Percentiles rank a stretch among this genome's conserved stretches.
Conservation (phyloP, 2,888 invertebrate genomes). For the Erebia aethiops region DNA sequence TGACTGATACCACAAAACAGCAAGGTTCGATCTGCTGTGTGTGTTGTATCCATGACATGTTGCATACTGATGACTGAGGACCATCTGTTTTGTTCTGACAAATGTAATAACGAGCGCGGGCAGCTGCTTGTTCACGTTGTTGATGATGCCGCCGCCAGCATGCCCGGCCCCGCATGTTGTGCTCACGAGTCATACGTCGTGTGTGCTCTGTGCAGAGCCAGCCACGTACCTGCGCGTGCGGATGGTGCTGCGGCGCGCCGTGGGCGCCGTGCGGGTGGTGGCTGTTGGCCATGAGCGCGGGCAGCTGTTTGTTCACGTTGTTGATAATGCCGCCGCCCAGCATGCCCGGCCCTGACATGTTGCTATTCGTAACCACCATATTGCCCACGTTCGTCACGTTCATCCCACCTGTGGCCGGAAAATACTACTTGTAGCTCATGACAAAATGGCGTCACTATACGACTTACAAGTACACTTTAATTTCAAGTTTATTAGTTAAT, state of each 20-base stretch:
- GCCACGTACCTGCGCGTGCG: slow-evolving; percentile 73
- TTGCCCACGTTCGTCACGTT: slow-evolving; percentile 85
- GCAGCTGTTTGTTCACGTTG: slow-evolving; percentile 89
- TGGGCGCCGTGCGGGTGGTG: slow-evolving; percentile 80
- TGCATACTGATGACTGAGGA: too few species aligned
- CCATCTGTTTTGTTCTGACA: too few species aligned
- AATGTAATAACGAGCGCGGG: slow-evolving; percentile 81
- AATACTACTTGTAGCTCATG: background rate
- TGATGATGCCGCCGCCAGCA: slow-evolving; percentile 89
- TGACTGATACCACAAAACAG: too few species aligned
- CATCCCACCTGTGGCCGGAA: slow-evolving; percentile 79
- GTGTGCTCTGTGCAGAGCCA: background rate
- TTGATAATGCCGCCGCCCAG: slow-evolving; percentile 90
- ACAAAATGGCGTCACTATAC: background rate
- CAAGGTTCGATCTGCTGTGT: too few species aligned
- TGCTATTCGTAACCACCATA: slow-evolving; percentile 92
- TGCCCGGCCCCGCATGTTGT: slow-evolving; percentile 82
- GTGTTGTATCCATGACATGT: too few species aligned
- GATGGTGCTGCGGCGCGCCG: slow-evolving; percentile 66
- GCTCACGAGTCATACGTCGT: too few species aligned
- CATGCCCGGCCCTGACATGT: slow-evolving; percentile 87
- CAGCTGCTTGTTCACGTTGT: slow-evolving; percentile 89
- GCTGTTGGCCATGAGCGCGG: slow-evolving; percentile 85
- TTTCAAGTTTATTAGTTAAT: too few species aligned
- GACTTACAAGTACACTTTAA: too few species aligned